Evolutionary conservation across 1,140 invertebrate genomes (phyloP), one percentile per base, ranked within the genome.

Genomic region (Uloborus diversus): DNA sequence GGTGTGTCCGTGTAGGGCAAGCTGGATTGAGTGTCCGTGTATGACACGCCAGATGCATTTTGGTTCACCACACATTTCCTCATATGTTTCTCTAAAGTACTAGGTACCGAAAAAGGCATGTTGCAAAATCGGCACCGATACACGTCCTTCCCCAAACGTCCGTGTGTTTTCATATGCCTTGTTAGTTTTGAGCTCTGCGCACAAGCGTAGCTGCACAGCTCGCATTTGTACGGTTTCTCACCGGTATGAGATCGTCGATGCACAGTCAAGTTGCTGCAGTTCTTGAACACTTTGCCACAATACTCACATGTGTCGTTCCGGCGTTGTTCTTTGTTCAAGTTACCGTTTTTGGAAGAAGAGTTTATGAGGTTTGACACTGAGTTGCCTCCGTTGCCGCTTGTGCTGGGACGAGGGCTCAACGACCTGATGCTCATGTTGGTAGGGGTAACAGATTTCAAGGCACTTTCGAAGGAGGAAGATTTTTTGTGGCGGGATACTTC

Each of bases 231-330:
- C 7, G 90, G 90, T 81, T 92, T 92, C 78, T 89, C 88, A 2
- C 89, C 90, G 0, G 91, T 92, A 84, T 93, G 93, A 20, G 92
- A 92, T 37, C 95, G 90, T 53, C 95, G 89, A 86, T 99, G 97
- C 13, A 96, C 94, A 49, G 96, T 93, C 73, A 99, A 89, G 83
- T 96, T 99, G 85, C 93, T 95, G 88, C 96, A 93, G 87, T 94
- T 97, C 32, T 94, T 89, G 86, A 97, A 98, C 84, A 94, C 94
- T 86, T 98, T 97, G 37, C 95, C 94, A 86, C 96, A 98, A 75
- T 94, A 93, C 83, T 91, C 90, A 82, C 90, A 91, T 23, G 86
- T 85, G 83, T 81, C 80, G 62, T 81, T 81, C 30, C 80, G 69
- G 27, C 73, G 62, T 28, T 81, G 69, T 53, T 68, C 64, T 49